Base-by-base conservation (phyloP, 2,888 invertebrate genomes). In the Pandemis corylana region DNA sequence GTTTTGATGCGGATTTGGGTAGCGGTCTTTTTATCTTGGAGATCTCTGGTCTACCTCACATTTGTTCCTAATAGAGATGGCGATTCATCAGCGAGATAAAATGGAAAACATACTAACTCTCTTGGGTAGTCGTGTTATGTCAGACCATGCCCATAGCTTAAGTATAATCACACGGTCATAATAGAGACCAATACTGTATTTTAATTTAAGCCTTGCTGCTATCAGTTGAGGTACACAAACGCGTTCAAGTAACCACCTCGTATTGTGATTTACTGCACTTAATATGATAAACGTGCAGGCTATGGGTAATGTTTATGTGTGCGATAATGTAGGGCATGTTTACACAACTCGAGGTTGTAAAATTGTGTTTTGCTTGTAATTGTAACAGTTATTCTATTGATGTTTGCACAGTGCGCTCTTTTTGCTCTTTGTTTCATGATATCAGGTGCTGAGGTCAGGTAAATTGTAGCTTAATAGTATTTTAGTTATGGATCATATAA, bases 301-400 rank as follows among this genome's bases (percentile, higher is more conserved):
- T 65, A 64, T 87, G 82, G 85, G 86, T 87, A 85, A 85, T 86
- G 86, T 87, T 85, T 66, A 10, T 87, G 85, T 89, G 84, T 80
- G 85, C 85, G 82, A 84, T 87, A 86, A 90, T 90, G 87, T 92
- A 84, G 92, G 90, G 85, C 89, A 89, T 85, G 84, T 87, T 87
- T 88, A 89, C 89, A 87, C 87, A 87, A 85, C 86, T 83, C 88
- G 88, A 88, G 89, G 89, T 85, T 87, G 86, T 84, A 84, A 84
- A 83, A 84, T 80, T 78, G 79, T 79, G 76, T 75, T 72, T 82
- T 79, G 83, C 82, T 70, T 74, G 28, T 85, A 85, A 89, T 86
- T 86, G 83, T 84, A 79, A 83, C 84, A 82, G 84, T 86, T 82
- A 80, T 80, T 75, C 44, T 42, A 59, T 69, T 74, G 61, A 44